phyloP scores from a whole-genome alignment of 2,888 invertebrate genomes.

The Eristalis tenax region DNA sequence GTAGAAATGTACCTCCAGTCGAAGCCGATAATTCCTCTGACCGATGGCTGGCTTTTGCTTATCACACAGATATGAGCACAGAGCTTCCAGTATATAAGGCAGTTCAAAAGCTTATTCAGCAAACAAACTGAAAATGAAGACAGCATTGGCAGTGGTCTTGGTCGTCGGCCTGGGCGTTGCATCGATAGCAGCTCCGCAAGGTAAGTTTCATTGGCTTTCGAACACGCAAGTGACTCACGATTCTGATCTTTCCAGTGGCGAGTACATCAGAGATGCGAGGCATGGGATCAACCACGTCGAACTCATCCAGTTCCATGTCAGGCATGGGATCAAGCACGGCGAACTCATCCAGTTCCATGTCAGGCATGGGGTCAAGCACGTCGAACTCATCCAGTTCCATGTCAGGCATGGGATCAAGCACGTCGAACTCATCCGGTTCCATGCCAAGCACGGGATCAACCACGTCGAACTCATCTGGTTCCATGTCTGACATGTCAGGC shows the following conservation, averaged over 20 bases:
- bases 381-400: neutral
- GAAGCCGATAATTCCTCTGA: conserved; percentile 1
- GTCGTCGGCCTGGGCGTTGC: conserved; percentile 18
- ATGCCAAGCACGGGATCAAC: neutral
- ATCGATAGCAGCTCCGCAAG: neutral
- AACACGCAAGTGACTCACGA: neutral
- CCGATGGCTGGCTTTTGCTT: neutral
- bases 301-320: neutral
- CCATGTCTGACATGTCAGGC: neutral
- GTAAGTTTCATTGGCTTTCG: neutral
- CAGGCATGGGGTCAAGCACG: neutral
- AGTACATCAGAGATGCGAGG: neutral
- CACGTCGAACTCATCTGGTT: neutral
- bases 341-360: neutral
- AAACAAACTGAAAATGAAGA: conserved; percentile 19
- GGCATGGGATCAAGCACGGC: neutral
- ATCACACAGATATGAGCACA: neutral
- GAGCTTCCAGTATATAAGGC: neutral
- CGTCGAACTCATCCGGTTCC: neutral
- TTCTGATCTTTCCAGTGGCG: neutral
- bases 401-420: neutral
- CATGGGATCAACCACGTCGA: neutral
- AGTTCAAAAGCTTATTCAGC: neutral
- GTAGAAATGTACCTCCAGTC: neutral
- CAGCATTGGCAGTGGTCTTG: conserved; percentile 3